These are phyloP conservation scores for Odontomyia ornata DNA, from an alignment of 2,888 invertebrate genomes.

Conservation along the genomic window DNA sequence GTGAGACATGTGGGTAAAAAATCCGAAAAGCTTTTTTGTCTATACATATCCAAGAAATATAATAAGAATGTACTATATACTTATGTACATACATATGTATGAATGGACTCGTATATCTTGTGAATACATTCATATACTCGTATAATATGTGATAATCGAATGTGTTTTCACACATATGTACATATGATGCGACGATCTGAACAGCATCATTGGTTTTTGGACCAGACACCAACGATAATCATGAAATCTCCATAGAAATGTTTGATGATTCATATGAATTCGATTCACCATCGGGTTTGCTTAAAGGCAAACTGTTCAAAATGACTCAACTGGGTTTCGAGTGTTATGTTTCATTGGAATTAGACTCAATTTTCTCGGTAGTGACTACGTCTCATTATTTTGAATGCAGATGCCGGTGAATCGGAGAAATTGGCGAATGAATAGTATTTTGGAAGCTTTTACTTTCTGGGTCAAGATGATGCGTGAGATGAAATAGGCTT, in stretches of 20 bases:
- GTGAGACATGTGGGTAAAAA: neutral
- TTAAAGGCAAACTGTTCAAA: neutral
- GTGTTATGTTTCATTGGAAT: neutral
- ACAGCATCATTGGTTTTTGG: neutral
- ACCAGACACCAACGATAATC: too few relatives aligned
- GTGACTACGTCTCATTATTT: neutral
- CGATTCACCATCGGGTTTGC: neutral
- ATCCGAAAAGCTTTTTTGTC: neutral
- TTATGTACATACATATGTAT: too few relatives aligned
- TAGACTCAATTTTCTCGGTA: neutral
- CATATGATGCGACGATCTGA: neutral
- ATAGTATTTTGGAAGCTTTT: neutral
- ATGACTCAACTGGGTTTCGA: neutral
- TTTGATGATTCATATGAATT: neutral
- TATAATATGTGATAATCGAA: too few relatives aligned
- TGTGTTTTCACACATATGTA: neutral
- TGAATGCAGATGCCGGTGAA: slow-evolving; percentile 11
- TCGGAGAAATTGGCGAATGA: neutral
- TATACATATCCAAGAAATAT: neutral
- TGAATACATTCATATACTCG: too few relatives aligned
- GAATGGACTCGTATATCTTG: too few relatives aligned
- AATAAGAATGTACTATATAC: neutral
- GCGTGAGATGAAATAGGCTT: too few relatives aligned
- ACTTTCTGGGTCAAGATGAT: too few relatives aligned
- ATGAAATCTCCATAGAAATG: neutral